Percentiles rank a stretch among this genome's conserved stretches.
Evolutionary conservation across 2,113 vertebrate genomes (phyloP).

Genomic region (Pelodiscus sinensis): DNA sequence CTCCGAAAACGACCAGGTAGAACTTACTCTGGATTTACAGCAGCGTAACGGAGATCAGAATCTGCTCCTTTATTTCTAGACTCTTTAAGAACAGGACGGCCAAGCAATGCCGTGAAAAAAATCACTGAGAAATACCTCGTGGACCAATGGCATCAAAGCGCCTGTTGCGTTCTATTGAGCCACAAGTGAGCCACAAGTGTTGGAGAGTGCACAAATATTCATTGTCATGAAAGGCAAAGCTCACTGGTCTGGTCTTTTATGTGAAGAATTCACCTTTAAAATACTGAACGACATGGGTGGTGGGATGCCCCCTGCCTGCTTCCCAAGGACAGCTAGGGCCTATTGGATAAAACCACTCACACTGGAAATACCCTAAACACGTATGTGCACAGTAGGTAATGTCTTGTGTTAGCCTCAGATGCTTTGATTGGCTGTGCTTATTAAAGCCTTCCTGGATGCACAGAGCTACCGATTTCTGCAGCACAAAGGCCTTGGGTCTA

Average conservation of each 20-base stretch:
- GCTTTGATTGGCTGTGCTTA: background rate
- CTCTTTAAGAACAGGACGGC: slow-evolving; percentile 39
- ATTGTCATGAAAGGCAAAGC: background rate
- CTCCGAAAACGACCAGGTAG: background rate
- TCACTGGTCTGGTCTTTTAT: background rate
- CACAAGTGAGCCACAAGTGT: background rate
- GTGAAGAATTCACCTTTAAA: background rate
- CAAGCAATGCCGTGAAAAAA: background rate
- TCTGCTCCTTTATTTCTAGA: background rate
- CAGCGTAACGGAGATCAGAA: fast-evolving
- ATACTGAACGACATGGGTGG: fast-evolving
- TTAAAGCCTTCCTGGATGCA: background rate
- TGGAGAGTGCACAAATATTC: background rate
- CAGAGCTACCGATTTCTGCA: background rate
- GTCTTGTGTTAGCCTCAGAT: background rate
- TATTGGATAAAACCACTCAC: background rate
- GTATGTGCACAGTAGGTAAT: background rate
- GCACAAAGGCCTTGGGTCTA: background rate
- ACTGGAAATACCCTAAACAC: background rate
- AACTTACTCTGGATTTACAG: background rate
- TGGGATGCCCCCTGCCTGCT: background rate
- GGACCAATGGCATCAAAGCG: background rate
- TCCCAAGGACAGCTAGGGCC: background rate
- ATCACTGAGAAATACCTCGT: background rate
- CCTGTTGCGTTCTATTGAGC: background rate